These are phyloP conservation scores for Microcebus ravelobensis DNA, from an alignment of 2,113 vertebrate genomes.

Conservation along the genomic window DNA sequence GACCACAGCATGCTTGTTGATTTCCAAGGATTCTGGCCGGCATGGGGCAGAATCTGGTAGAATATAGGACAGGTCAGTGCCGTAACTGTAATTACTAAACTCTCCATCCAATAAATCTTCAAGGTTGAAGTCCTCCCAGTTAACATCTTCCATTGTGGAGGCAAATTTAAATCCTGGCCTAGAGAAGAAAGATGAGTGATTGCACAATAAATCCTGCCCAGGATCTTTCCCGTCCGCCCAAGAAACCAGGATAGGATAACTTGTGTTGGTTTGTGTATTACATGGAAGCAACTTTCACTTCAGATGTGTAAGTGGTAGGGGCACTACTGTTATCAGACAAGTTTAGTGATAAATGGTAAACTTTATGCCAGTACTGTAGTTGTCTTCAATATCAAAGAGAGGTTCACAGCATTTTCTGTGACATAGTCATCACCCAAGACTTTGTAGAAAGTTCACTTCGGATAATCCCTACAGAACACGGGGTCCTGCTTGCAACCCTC, in stretches of 20 bases:
- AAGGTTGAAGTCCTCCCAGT: rapidly evolving
- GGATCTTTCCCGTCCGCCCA: too few species aligned
- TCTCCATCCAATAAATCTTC: background rate
- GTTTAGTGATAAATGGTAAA: background rate
- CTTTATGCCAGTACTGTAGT: background rate
- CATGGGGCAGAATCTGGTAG: conserved; percentile 74
- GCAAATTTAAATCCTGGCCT: too few species aligned
- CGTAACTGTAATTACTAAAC: conserved; percentile 59
- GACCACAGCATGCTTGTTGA: too few species aligned
- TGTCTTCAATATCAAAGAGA: background rate
- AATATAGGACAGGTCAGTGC: background rate
- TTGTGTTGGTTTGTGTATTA: background rate
- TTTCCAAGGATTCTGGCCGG: rapidly evolving
- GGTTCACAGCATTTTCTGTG: background rate
- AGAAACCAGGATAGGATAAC: background rate
- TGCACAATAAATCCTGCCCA: too few species aligned
- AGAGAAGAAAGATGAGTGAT: too few species aligned
- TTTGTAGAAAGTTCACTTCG: background rate
- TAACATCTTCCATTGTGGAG: too few species aligned
- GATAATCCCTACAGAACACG: background rate
- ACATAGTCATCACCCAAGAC: background rate
- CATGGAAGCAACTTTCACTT: background rate
- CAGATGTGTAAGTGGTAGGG: background rate
- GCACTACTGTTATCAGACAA: background rate
- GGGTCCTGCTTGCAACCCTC: background rate